These are phyloP conservation scores for Philhelius pedissequus DNA, from an alignment of 2,888 invertebrate species.

Conservation along the genomic window DNA sequence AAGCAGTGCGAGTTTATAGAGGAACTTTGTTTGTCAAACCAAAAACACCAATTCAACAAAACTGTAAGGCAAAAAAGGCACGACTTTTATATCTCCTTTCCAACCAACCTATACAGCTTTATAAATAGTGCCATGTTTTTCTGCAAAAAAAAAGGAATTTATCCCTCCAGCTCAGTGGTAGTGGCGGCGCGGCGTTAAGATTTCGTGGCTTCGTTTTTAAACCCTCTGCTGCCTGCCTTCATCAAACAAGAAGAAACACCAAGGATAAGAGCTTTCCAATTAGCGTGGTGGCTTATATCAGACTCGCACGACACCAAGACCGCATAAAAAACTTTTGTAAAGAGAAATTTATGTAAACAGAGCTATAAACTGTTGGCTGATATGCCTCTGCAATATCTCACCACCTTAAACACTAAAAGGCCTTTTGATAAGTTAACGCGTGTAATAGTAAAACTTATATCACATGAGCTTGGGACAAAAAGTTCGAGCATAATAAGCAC, in stretches of 20 bases:
- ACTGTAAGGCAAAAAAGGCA: neutral
- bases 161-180: conserved; percentile 46
- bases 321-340: conserved; percentile 40
- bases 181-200: conserved; percentile 31
- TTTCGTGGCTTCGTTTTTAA: conserved; percentile 47
- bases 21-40: conserved; percentile 59
- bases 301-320: conserved; percentile 42
- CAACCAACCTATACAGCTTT: no score
- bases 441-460: conserved; percentile 47
- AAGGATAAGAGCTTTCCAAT: conserved; percentile 67
- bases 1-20: conserved; percentile 51
- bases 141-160: conserved; percentile 14
- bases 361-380: conserved; percentile 17
- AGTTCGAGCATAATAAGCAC: neutral
- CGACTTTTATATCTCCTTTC: neutral
- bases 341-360: conserved; percentile 61
- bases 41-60: conserved; percentile 41
- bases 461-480: conserved; percentile 2
- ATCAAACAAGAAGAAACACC: conserved; percentile 26
- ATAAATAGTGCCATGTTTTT: neutral
- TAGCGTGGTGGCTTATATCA: conserved; percentile 65
- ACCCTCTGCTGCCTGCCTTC: neutral
- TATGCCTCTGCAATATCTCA: neutral
- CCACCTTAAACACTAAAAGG: conserved; percentile 3
- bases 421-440: conserved; percentile 39